A percentile compares a stretch with the other conserved stretches of the same genome.
Evolutionary conservation across 2,113 vertebrate species (phyloP).

Genomic region (Muntiacus muntjak): DNA sequence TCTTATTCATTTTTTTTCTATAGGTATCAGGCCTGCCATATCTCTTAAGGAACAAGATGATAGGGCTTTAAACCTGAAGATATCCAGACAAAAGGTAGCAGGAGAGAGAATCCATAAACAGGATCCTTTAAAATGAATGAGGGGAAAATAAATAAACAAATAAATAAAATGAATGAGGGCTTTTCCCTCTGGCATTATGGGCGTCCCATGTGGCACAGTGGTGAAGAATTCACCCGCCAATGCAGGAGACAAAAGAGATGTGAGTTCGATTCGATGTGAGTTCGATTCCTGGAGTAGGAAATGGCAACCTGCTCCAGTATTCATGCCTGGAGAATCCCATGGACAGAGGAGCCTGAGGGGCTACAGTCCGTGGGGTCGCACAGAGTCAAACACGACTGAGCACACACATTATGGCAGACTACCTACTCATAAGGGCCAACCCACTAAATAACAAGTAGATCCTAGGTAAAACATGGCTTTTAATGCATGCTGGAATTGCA

Average conservation of each 20-base stretch:
- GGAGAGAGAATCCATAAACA: background rate
- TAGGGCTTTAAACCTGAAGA: background rate
- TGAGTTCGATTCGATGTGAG: background rate
- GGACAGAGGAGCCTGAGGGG: background rate
- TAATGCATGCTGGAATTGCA: background rate
- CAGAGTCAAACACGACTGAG: background rate
- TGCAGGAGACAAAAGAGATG: background rate
- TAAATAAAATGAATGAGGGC: background rate
- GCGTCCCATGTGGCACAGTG: background rate
- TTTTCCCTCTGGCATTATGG: background rate
- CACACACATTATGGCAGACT: background rate
- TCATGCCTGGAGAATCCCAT: background rate
- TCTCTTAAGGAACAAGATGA: background rate
- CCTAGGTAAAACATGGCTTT: background rate
- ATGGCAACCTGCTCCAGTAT: background rate
- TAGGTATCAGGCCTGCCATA: background rate
- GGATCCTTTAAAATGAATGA: slow-evolving; percentile 3
- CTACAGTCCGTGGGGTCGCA: background rate
- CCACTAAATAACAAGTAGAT: background rate
- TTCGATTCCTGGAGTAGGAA: background rate
- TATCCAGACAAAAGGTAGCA: background rate
- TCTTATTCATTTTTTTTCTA: slow-evolving; percentile 26
- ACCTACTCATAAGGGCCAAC: background rate
- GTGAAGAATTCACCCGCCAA: background rate
- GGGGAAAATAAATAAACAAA: background rate